Percentiles rank a stretch among this genome's conserved stretches.
These are phyloP conservation scores for Apaloderma vittatum DNA, from an alignment of 2,113 vertebrate species.

Conservation along the genomic window DNA sequence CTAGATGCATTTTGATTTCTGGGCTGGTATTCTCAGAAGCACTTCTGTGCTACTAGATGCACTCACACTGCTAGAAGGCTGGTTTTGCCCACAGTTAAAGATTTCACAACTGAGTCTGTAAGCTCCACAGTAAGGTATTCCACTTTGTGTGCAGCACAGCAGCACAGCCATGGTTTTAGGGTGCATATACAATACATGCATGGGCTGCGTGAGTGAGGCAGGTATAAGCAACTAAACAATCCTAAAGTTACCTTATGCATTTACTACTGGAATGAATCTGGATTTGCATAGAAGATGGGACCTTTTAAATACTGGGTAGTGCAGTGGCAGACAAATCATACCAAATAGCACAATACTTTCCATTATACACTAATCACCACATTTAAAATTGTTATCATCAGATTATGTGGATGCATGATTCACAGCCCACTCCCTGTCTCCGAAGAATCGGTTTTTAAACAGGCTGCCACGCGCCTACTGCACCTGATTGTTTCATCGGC, in stretches of 20 bases:
- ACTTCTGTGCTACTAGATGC: background rate
- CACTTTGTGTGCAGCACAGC: background rate
- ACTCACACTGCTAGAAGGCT: background rate
- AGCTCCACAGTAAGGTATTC: background rate
- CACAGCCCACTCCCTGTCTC: constrained; percentile 79
- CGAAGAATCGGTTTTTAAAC: constrained; percentile 83
- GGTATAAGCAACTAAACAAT: background rate
- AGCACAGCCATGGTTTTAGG: background rate
- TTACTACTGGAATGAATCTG: background rate
- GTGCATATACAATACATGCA: background rate
- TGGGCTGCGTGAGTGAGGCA: background rate
- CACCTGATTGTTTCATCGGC: constrained; percentile 95
- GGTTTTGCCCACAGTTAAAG: background rate
- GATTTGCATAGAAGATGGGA: background rate
- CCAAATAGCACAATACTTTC: constrained; percentile 72
- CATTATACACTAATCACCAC: constrained; percentile 75
- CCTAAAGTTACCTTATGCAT: background rate
- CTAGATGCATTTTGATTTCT: background rate
- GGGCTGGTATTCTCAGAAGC: background rate
- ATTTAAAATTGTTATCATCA: constrained; percentile 79
- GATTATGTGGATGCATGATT: constrained; percentile 80
- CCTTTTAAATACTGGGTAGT: background rate
- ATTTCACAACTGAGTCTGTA: background rate
- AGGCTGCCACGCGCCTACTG: constrained; percentile 94
- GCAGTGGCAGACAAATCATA: constrained; percentile 51